A percentile compares a stretch with the other conserved stretches of the same genome.
These are phyloP conservation scores for Gadopsis marmoratus DNA, from an alignment of 2,797 vertebrate genomes.

Conservation along the genomic window DNA sequence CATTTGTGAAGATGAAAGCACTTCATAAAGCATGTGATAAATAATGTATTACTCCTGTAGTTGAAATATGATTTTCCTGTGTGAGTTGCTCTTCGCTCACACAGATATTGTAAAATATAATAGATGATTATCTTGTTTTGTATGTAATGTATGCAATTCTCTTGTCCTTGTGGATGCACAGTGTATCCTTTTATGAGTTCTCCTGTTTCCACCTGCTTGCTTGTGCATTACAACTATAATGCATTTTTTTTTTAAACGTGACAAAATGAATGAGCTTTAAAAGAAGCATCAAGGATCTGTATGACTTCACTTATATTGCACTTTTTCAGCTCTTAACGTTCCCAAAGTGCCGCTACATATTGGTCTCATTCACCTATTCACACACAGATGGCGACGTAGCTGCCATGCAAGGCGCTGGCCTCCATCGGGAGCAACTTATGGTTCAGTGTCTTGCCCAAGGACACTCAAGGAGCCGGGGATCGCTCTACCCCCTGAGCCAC, in stretches of 20 bases:
- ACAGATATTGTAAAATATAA: not conserved
- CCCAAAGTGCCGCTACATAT: too few species aligned
- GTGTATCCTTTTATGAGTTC: not conserved
- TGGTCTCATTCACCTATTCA: too few species aligned
- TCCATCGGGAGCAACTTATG: too few species aligned
- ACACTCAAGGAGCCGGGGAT: too few species aligned
- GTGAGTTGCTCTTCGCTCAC: not conserved
- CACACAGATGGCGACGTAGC: too few species aligned
- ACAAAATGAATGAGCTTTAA: conserved; percentile 39
- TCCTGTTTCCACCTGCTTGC: conserved; percentile 3
- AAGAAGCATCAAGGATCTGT: conserved; percentile 23
- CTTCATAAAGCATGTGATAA: not conserved
- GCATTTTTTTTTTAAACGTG: not conserved
- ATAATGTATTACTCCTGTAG: not conserved
- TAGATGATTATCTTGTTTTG: not conserved
- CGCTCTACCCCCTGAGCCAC: too few species aligned
- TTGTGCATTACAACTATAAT: not conserved
- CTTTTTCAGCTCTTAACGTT: too few species aligned
- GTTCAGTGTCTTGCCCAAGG: too few species aligned
- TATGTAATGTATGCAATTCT: not conserved
- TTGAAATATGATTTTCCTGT: not conserved
- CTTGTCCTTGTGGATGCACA: conserved; percentile 1
- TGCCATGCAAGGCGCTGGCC: too few species aligned
- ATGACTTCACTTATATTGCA: not conserved
- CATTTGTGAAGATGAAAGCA: not conserved